Evolutionary conservation across 23 tunicate species (phyloP), one percentile per base, ranked within the genome.

Genomic region (Styela clava): DNA sequence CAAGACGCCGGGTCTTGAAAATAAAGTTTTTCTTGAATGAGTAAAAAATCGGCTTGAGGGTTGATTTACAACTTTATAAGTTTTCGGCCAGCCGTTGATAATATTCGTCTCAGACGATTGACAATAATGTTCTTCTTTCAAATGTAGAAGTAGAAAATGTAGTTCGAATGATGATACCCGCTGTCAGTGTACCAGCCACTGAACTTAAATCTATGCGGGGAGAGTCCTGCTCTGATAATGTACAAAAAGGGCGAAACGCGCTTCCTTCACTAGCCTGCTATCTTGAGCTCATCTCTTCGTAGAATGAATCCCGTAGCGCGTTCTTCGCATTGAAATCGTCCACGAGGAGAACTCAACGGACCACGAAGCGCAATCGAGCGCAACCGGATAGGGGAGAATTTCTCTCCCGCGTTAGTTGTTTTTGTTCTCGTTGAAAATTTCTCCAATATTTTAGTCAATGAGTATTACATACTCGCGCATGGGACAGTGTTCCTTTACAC

Each of bases 131-230:
- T 67, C 71, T 67, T 67, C 71, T 67, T 29, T 25, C 30, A 67
- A 29, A 67, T 29, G 71, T 67, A 67, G 71, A 67, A 67, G 71
- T 67, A 67, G 71, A 67, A 67, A 67, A 67, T 67, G 31, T 67
- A 44, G 56, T 44, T 44, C 56, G 56, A 27, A 74, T 34, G 67
- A 52, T 51, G 35, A 33, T 63, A 33, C 78, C 78, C 74, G 78
- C 84, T 91, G 83, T 28, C 69, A 86, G 97, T 91, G 97, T 32
- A 91, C 97, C 97, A 86, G 97, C 97, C 89, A 86, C 90, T 91
- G 97, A 78, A 91, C 69, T 74, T 35, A 64, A 44, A 82, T 82
- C 81, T 80, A 82, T 72, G 85, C 97, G 79, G 85, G 72, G 84
- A 91, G 97, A 91, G 97, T 80, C 97, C 97, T 86, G 97, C 97